Evolutionary conservation across 2,113 vertebrate genomes (phyloP).

Genomic region (Crotophaga sulcirostris): DNA sequence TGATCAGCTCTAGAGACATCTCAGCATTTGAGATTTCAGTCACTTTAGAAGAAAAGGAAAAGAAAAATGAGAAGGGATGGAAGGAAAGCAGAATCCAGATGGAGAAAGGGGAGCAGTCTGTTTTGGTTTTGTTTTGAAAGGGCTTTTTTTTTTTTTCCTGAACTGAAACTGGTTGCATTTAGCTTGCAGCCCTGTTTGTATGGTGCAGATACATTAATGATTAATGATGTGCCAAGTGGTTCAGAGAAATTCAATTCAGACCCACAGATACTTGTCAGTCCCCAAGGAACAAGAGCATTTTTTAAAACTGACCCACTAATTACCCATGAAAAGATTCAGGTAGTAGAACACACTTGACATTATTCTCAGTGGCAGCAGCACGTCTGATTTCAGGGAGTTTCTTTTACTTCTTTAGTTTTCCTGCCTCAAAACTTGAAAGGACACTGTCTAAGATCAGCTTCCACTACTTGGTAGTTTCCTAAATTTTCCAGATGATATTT

Average conservation of each 20-base stretch:
- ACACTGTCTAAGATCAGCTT: background rate
- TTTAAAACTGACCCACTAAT: constrained; percentile 17
- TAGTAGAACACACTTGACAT: background rate
- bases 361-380: background rate
- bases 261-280: constrained; percentile 27
- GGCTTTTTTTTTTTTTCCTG: background rate
- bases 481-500: constrained; percentile 77
- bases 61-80: background rate
- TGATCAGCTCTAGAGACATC: background rate
- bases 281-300: background rate
- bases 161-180: background rate
- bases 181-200: constrained; percentile 23
- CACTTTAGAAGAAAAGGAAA: background rate
- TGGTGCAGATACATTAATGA: constrained; percentile 38
- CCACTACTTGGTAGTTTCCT: constrained; percentile 17
- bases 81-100: background rate
- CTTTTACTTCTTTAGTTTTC: background rate
- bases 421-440: constrained; percentile 8
- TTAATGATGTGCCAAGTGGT: constrained; percentile 44
- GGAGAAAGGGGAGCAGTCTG: background rate
- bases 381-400: background rate
- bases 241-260: constrained; percentile 44
- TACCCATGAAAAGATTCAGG: constrained; percentile 12
- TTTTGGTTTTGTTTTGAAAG: background rate
- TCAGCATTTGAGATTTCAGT: background rate